These are phyloP conservation scores for Philantomba maxwellii DNA, from an alignment of 2,113 vertebrate species.

Conservation along the genomic window DNA sequence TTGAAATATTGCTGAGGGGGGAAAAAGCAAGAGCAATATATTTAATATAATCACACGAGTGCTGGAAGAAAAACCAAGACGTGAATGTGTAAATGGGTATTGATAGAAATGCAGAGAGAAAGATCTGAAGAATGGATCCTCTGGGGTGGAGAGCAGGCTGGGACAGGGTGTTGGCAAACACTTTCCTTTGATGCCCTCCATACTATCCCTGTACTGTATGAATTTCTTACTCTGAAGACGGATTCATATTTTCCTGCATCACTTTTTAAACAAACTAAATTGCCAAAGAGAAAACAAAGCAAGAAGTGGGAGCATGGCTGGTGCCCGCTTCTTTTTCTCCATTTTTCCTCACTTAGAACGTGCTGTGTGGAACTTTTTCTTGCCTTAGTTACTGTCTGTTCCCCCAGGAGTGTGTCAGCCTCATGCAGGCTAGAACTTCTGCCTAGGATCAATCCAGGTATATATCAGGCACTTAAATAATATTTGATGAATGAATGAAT, in stretches of 20 bases:
- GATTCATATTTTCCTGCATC: neutral
- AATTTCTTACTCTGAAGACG: neutral
- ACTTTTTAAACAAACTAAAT: neutral
- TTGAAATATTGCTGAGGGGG: too few relatives aligned
- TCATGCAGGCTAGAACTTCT: neutral
- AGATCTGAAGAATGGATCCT: neutral
- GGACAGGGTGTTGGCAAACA: neutral
- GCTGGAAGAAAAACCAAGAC: neutral
- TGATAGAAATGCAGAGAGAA: neutral
- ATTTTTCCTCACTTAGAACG: neutral
- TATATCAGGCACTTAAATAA: neutral
- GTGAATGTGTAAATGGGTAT: neutral
- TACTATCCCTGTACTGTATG: neutral
- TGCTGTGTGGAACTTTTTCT: neutral
- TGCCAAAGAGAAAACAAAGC: neutral
- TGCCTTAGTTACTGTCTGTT: neutral
- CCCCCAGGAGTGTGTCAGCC: neutral
- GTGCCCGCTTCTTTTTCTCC: neutral
- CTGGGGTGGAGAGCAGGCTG: neutral
- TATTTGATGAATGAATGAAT: neutral
- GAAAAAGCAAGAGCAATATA: neutral
- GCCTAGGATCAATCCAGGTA: neutral
- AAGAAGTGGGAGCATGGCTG: neutral
- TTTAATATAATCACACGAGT: neutral
- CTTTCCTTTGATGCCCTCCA: neutral